Percentiles rank a stretch among this genome's conserved stretches.
phyloP scores from a whole-genome alignment of 2,797 vertebrate species.

The Gymnopithys bicolor region DNA sequence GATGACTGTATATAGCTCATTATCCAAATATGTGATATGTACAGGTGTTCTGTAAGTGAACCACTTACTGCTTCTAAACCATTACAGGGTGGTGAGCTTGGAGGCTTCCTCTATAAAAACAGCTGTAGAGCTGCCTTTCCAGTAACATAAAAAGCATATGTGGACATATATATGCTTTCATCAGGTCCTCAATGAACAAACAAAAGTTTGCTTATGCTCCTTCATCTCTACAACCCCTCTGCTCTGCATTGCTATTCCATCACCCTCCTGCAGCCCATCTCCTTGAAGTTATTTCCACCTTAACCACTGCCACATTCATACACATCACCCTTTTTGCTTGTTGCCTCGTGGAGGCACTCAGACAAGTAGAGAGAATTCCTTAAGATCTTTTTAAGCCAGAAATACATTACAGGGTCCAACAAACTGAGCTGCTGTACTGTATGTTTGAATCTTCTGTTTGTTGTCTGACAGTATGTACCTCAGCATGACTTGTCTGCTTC shows the following conservation, averaged over 20 bases:
- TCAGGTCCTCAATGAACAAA: not conserved
- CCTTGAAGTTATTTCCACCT: not conserved
- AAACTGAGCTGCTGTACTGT: not conserved
- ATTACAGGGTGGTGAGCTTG: not conserved
- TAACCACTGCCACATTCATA: not conserved
- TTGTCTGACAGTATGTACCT: not conserved
- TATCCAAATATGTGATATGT: not conserved
- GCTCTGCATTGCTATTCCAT: not conserved
- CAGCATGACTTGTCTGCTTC: not conserved
- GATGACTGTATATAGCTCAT: not conserved
- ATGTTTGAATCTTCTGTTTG: not conserved
- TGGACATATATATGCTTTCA: rapidly evolving
- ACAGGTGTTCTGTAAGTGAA: not conserved
- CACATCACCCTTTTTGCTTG: not conserved
- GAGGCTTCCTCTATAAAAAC: not conserved
- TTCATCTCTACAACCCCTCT: not conserved
- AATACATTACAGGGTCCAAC: not conserved
- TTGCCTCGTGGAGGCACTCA: not conserved
- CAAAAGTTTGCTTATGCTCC: not conserved
- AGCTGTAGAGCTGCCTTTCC: not conserved
- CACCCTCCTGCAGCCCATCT: not conserved
- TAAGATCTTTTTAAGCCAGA: not conserved
- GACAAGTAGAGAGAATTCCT: not conserved
- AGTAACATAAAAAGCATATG: not conserved
- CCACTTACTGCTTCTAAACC: not conserved